A percentile compares a stretch with the other conserved stretches of the same genome.
Conservation (phyloP, 35 echinoderm and acorn worm species). For the Ophioderma brevispina region DNA sequence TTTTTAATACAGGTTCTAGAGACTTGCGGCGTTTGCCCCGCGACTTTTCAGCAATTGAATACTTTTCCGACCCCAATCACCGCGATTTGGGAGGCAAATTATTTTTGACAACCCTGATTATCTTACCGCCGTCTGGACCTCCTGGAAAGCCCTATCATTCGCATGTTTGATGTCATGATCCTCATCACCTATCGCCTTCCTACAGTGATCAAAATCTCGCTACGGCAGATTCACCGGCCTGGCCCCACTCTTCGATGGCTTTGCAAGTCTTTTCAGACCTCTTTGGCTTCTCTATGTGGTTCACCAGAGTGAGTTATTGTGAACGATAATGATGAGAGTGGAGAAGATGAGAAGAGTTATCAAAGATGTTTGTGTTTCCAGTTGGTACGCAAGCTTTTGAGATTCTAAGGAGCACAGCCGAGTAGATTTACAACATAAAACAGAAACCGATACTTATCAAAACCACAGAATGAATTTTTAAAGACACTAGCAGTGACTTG, state of each 20-base stretch:
- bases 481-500: too few relatives aligned
- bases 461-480: too few relatives aligned
- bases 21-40: too few relatives aligned
- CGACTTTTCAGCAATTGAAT: too few relatives aligned
- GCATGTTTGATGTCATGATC: constrained; percentile 83
- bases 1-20: too few relatives aligned
- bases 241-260: constrained; percentile 89
- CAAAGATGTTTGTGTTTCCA: neutral
- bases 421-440: too few relatives aligned
- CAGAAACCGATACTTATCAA: too few relatives aligned
- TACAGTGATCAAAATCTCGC: constrained; percentile 88
- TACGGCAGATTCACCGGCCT: constrained; percentile 89
- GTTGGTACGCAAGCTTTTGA: too few relatives aligned
- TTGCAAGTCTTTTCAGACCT: constrained; percentile 89
- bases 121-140: constrained; percentile 90
- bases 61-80: too few relatives aligned
- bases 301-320: constrained; percentile 95
- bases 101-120: too few relatives aligned
- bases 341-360: neutral
- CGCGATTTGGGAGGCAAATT: too few relatives aligned
- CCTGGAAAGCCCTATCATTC: constrained; percentile 76
- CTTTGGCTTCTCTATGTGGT: constrained; percentile 88
- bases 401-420: too few relatives aligned
- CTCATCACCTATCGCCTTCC: constrained; percentile 90
- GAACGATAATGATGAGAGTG: neutral